phyloP scores from a whole-genome alignment of 2,113 vertebrate species.

The Aythya baeri region DNA sequence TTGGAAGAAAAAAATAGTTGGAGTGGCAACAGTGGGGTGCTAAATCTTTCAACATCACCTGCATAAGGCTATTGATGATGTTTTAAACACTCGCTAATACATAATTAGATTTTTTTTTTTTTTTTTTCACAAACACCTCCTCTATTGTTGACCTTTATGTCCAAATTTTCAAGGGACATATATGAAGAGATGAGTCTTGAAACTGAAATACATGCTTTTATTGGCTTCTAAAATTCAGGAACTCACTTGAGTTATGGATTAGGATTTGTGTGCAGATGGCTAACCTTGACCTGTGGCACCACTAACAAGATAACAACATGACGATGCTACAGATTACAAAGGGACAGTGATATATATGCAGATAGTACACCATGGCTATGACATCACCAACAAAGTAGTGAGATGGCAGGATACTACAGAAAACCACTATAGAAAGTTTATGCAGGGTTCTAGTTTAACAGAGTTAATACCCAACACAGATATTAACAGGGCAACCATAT shows the following conservation, averaged over 20 bases:
- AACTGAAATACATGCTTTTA: not conserved
- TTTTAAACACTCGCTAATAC: not conserved
- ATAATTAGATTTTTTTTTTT: not conserved
- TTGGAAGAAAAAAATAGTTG: not conserved
- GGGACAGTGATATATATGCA: not conserved
- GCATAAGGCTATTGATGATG: not conserved
- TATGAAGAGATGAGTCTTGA: not conserved
- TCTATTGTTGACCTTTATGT: not conserved
- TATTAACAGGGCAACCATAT: not conserved
- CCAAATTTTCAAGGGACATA: not conserved
- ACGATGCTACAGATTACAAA: not conserved
- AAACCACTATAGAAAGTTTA: not conserved
- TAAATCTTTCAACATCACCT: not conserved
- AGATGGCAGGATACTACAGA: not conserved
- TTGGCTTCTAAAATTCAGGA: not conserved
- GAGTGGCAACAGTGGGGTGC: not conserved
- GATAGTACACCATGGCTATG: not conserved
- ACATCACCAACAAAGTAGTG: not conserved
- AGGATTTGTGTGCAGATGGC: not conserved
- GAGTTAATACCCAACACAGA: not conserved
- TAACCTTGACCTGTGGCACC: not conserved
- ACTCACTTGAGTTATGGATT: not conserved
- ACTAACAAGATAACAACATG: not conserved
- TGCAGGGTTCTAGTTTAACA: fast-evolving
- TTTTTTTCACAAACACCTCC: not conserved